A percentile compares a stretch with the other conserved stretches of the same genome.
Evolutionary conservation across 1,140 invertebrate genomes (phyloP).

Genomic region (Drosophila lacteicornis): DNA sequence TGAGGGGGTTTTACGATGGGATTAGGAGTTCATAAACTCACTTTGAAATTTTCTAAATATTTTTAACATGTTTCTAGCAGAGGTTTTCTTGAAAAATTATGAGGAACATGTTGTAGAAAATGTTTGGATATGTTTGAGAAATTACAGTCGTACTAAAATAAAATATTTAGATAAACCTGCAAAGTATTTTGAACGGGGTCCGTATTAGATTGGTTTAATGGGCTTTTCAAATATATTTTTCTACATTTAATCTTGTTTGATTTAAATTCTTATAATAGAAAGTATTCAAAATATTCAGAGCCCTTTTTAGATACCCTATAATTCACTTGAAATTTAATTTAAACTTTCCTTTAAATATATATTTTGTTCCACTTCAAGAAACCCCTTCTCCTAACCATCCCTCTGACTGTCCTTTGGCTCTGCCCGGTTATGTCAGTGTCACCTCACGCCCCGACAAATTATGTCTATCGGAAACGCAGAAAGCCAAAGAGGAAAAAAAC

Average conservation of each 20-base stretch:
- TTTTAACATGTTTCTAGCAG: too few species aligned
- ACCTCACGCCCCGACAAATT: slow-evolving; percentile 46
- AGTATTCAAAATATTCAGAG: too few species aligned
- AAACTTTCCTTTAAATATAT: too few species aligned
- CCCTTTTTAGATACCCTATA: too few species aligned
- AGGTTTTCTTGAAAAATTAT: too few species aligned
- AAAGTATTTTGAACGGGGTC: not conserved
- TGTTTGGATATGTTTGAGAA: not conserved
- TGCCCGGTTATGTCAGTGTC: slow-evolving; percentile 46
- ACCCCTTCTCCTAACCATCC: slow-evolving; percentile 15
- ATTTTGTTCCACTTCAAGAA: not conserved
- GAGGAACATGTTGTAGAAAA: too few species aligned
- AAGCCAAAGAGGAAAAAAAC: slow-evolving; percentile 7
- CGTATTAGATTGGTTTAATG: not conserved
- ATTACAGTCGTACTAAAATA: not conserved
- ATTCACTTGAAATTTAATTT: too few species aligned
- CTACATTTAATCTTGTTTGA: too few species aligned
- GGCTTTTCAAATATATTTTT: too few species aligned
- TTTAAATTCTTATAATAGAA: too few species aligned
- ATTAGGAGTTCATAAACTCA: not conserved
- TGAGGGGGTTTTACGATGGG: not conserved
- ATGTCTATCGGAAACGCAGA: slow-evolving; percentile 60
- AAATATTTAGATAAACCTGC: not conserved
- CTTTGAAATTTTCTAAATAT: not conserved
- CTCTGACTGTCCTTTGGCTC: not conserved